Evolutionary conservation across 2,888 invertebrate genomes (phyloP).

Genomic region (Octonoba sinensis): DNA sequence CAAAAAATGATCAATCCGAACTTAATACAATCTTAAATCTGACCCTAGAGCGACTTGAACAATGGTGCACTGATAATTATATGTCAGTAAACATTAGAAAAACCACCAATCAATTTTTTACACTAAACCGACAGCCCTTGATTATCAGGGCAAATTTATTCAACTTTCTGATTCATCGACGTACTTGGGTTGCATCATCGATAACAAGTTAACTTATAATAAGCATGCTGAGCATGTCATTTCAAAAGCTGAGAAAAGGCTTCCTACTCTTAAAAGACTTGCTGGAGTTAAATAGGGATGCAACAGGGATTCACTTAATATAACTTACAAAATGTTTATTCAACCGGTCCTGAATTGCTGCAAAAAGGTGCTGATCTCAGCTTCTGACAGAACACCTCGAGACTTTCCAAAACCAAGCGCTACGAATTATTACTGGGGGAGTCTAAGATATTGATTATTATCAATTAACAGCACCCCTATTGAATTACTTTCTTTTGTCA

Average conservation of each 20-base stretch:
- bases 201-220: neutral
- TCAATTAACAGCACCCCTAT: conserved; percentile 1
- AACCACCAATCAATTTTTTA: no score
- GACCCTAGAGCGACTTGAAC: neutral
- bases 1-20: neutral
- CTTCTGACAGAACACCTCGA: neutral
- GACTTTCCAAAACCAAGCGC: neutral
- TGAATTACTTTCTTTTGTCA: conserved; percentile 9
- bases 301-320: neutral
- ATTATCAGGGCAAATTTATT: neutral
- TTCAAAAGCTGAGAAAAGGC: neutral
- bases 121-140: conserved; percentile 7
- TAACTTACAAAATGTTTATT: neutral
- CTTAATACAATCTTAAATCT: neutral
- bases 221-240: conserved; percentile 7
- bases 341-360: conserved; percentile 1
- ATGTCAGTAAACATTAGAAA: neutral
- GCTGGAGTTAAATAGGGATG: conserved; percentile 1
- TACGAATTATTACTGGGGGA: conserved; percentile 5
- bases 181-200: neutral
- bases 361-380: neutral
- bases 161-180: neutral
- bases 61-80: conserved; percentile 12
- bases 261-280: neutral
- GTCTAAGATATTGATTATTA: neutral